These are phyloP conservation scores for Engystomops pustulosus DNA, from an alignment of 2,113 vertebrate genomes.

Conservation along the genomic window DNA sequence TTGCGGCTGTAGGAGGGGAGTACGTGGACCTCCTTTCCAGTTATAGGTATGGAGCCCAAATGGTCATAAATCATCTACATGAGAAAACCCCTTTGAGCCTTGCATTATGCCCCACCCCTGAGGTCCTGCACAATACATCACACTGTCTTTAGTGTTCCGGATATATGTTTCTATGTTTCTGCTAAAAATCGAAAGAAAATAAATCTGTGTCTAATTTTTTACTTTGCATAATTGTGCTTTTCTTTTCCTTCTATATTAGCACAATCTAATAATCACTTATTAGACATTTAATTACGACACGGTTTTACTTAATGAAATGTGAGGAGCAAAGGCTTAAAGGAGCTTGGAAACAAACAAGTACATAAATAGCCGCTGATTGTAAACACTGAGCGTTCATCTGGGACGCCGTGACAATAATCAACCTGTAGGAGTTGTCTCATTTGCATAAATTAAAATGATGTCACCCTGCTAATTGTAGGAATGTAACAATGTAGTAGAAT, in stretches of 20 bases:
- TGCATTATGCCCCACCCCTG: too few species aligned
- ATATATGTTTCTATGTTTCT: too few species aligned
- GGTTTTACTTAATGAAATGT: background rate
- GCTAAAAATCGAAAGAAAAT: too few species aligned
- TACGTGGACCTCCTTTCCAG: too few species aligned
- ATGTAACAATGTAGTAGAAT: background rate
- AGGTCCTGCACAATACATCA: too few species aligned
- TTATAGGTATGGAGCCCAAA: too few species aligned
- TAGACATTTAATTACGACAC: background rate
- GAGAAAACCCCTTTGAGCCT: too few species aligned
- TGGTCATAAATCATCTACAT: too few species aligned
- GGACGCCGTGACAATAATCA: background rate
- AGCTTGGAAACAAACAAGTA: background rate
- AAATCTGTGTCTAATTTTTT: background rate
- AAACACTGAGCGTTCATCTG: conserved; percentile 1
- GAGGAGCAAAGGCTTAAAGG: background rate
- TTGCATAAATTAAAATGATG: background rate
- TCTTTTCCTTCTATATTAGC: background rate
- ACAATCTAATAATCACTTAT: background rate
- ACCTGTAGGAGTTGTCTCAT: background rate
- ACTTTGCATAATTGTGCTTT: background rate
- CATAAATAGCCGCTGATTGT: background rate
- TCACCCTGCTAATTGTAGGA: background rate
- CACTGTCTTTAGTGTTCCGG: too few species aligned
- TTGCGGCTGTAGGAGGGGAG: too few species aligned